Base-by-base conservation (phyloP, 2,113 vertebrate genomes). In the Gila orcuttii region DNA sequence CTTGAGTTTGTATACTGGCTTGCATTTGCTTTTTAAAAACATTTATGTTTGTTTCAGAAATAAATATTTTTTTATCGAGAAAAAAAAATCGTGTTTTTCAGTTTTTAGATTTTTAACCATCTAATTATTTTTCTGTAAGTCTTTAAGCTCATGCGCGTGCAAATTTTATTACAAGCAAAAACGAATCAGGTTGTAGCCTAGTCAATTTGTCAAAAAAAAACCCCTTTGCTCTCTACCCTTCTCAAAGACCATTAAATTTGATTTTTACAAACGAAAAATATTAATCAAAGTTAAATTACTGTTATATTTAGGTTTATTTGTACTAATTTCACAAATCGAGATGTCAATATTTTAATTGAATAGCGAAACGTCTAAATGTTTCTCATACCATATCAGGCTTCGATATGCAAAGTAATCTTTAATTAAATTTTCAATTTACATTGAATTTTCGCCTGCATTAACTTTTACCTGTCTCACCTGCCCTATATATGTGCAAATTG, bases 391-490 rank as follows among this genome's bases (percentile, higher is more conserved):
- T 6, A 57, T 21, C 50, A 13, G 25, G 17, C 17, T 82, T n/a
- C 3, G 36, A n/a, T 66, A 28, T 19, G 15, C 17, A 31, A 4
- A 28, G 15, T 9, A 31, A 57, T 11, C 10, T 36, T 78, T 12
- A 12, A 31, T 78, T 55, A 9, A 19, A 36, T 78, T 78, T 57
- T 17, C 25, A 77, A 31, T 52, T 25, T n/a, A 3, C 39, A n/a
- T 79, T 1, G 12, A 15, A 17, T 79, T 42, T 62, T 62, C 33
- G n/a, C n/a, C 39, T 21, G 9, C 23, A 19, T 42, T 42, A 45
- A 66, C 39, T 64, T 80, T 81, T 66, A 81, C 59, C 79, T 80
- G 79, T 25, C 42, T 81, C 78, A 79, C 78, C 55, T 79, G 55
- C 36, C n/a, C n/a, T 74, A 42, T 45, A 73, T 1, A 59, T 59